phyloP scores from a whole-genome alignment of 2,888 invertebrate species.

The Conchocele bisecta region DNA sequence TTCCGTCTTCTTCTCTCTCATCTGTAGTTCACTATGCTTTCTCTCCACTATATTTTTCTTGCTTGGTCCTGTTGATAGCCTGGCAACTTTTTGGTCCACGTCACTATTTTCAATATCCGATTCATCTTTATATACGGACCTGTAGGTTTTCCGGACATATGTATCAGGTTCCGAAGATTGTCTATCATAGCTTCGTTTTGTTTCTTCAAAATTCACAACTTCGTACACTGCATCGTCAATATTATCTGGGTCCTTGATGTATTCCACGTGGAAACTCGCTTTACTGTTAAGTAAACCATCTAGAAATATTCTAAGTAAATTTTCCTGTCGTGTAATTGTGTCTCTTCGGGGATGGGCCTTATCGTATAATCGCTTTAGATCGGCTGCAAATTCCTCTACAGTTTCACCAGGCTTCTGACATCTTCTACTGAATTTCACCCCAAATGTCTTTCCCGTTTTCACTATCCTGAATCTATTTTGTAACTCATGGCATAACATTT shows the following conservation, averaged over 20 bases:
- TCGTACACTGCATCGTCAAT: slow-evolving; percentile 32
- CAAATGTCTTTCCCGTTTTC: slow-evolving; percentile 18
- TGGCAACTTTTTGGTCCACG: background rate
- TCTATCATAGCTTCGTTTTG: slow-evolving; percentile 6
- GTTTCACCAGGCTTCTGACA: slow-evolving; percentile 14
- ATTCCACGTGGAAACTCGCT: slow-evolving; percentile 38
- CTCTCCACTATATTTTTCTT: slow-evolving; percentile 7
- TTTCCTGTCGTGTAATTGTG: slow-evolving; percentile 26
- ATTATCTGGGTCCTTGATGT: slow-evolving; percentile 28
- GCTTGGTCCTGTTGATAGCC: slow-evolving; percentile 5
- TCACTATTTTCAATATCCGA: background rate
- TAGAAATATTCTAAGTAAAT: slow-evolving; percentile 30
- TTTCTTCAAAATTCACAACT: slow-evolving; percentile 27
- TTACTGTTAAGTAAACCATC: slow-evolving; percentile 38
- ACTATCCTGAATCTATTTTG: slow-evolving; percentile 22
- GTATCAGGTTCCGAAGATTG: no score
- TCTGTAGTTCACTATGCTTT: no score
- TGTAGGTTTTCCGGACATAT: background rate
- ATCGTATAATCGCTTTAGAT: slow-evolving; percentile 29
- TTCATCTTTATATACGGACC: background rate
- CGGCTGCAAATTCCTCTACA: slow-evolving; percentile 29
- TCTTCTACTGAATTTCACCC: slow-evolving; percentile 16
- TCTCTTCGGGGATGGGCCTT: slow-evolving; percentile 24
- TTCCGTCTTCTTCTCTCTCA: no score
- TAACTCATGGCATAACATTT: slow-evolving; percentile 17